Evolutionary conservation across 2,888 invertebrate genomes (phyloP).

Genomic region (Hyposoter didymator): DNA sequence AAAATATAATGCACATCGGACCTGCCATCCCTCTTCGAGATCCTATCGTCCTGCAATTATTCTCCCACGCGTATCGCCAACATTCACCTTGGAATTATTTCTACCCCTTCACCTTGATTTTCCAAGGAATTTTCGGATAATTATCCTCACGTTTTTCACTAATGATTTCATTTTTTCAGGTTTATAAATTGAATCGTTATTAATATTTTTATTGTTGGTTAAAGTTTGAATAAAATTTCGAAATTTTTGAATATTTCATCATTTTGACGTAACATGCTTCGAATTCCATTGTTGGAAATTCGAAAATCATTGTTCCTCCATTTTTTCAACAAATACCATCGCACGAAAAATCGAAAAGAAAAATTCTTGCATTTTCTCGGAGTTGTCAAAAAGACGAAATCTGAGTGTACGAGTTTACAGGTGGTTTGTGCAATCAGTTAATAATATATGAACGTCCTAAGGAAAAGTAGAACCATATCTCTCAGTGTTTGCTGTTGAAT

Average conservation of each 20-base stretch:
- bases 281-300: no score
- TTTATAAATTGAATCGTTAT: neutral
- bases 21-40: constrained; percentile 54
- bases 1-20: constrained; percentile 54
- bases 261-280: neutral
- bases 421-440: no score
- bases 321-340: no score
- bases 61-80: constrained; percentile 11
- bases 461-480: no score
- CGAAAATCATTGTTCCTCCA: no score
- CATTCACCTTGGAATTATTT: constrained; percentile 49
- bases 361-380: no score
- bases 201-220: no score
- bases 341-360: no score
- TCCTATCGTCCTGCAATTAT: constrained; percentile 61
- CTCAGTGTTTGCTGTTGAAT: no score
- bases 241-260: neutral
- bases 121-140: neutral
- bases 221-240: neutral
- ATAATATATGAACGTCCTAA: no score
- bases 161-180: neutral
- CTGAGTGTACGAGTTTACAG: no score
- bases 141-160: neutral
- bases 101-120: neutral
- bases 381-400: no score